Conservation (phyloP, 2,888 invertebrate genomes). For the Tuberolachnus salignus region DNA sequence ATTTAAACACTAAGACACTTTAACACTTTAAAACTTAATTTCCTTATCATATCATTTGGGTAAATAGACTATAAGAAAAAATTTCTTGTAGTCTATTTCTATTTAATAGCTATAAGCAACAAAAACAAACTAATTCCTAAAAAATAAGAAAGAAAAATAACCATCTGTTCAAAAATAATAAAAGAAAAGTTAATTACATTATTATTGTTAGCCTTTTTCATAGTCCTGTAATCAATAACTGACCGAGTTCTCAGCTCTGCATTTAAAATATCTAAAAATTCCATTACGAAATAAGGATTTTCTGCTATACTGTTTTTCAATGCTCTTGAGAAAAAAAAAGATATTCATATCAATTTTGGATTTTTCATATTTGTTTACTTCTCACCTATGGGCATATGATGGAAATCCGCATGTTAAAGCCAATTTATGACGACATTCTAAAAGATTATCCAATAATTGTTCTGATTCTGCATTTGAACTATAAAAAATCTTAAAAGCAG, state of each 20-base stretch:
- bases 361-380: neutral
- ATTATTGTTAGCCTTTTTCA: constrained; percentile 74
- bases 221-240: constrained; percentile 74
- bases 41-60: too few relatives aligned
- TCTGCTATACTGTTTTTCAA: constrained; percentile 87
- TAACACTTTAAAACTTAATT: too few relatives aligned
- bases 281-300: constrained; percentile 76
- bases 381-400: constrained; percentile 79
- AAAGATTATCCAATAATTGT: constrained; percentile 72
- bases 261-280: constrained; percentile 80
- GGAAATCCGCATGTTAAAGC: constrained; percentile 88
- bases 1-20: too few relatives aligned
- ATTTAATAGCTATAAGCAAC: too few relatives aligned
- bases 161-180: too few relatives aligned
- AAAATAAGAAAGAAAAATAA: too few relatives aligned
- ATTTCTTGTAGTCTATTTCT: too few relatives aligned
- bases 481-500: constrained; percentile 84
- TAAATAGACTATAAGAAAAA: too few relatives aligned
- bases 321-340: constrained; percentile 67
- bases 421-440: constrained; percentile 77
- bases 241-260: constrained; percentile 74
- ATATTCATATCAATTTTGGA: neutral
- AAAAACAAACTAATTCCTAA: too few relatives aligned
- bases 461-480: constrained; percentile 81
- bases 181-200: constrained; percentile 26